Evolutionary conservation across 2,113 vertebrate genomes (phyloP).

Genomic region (Petaurus breviceps): DNA sequence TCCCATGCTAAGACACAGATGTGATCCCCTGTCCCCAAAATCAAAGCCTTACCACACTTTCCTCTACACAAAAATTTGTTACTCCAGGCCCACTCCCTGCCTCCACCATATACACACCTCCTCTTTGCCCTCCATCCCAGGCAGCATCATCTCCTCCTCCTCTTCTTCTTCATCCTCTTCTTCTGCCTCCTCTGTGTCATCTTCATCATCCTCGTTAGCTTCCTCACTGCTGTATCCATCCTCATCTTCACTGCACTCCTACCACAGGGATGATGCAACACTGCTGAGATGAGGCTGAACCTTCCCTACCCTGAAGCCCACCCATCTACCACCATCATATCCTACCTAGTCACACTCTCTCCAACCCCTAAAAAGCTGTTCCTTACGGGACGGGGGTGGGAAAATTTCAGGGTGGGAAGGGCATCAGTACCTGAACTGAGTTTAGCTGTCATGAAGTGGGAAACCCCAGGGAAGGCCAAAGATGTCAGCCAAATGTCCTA

Average conservation of each 20-base stretch:
- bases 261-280: slow-evolving; percentile 52
- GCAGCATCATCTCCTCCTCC: slow-evolving; percentile 95
- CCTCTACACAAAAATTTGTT: not conserved
- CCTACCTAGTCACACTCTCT: slow-evolving; percentile 46
- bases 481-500: slow-evolving; percentile 19
- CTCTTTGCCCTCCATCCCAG: slow-evolving; percentile 98
- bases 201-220: slow-evolving; percentile 90
- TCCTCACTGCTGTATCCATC: slow-evolving; percentile 89
- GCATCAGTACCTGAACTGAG: slow-evolving; percentile 32
- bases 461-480: slow-evolving; percentile 37
- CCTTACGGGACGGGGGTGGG: not conserved
- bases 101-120: slow-evolving; percentile 89
- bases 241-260: slow-evolving; percentile 95
- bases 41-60: not conserved
- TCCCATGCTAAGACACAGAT: slow-evolving; percentile 4
- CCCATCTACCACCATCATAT: slow-evolving; percentile 38
- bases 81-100: slow-evolving; percentile 2
- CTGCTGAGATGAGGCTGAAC: slow-evolving; percentile 47
- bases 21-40: not conserved
- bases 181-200: slow-evolving; percentile 91
- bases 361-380: slow-evolving; percentile 44
- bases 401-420: not conserved
- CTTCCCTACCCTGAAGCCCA: not conserved
- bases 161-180: slow-evolving; percentile 90
- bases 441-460: slow-evolving; percentile 20